Base-by-base conservation (phyloP, 2,888 invertebrate genomes). In the Dicyrtoma fusca region DNA sequence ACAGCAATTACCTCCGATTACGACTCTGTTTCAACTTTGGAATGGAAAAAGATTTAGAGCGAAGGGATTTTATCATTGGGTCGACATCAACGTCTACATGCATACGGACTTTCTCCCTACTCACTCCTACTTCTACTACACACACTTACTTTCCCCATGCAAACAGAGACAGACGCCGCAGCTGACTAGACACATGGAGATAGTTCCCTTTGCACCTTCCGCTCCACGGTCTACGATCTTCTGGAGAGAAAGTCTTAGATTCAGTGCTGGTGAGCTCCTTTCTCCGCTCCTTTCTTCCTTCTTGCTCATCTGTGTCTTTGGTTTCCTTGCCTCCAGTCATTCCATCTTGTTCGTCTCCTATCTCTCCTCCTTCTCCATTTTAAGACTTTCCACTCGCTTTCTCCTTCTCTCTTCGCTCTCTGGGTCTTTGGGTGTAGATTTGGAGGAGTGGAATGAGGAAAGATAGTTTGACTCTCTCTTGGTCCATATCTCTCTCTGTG, bases 1-100 rank as follows among this genome's bases (percentile, higher is more conserved):
- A 74, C 72, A 76, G 74, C 76, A 78, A 76, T 78, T 78, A 76
- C 78, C 78, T 78, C 75, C 72, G 74, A 76, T 76, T 76, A 74
- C 76, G 71, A 72, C 75, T 74, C 65, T 70, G 71, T 74, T 73
- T 69, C 75, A 77, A 75, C 75, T 74, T 74, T 66, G 42, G 26
- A 63, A 57, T 69, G 61, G 66, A 72, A 73, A 76, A 75, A 76
- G 76, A 76, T 76, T 76, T 76, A 74, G 72, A 73, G 73, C 69
- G 74, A 73, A 68, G 68, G 73, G 76, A 72, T 75, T 75, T 75
- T 74, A 70, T 74, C 76, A 71, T 72, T 64, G 63, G 70, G 75
- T 69, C 61, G 62, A 62, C 73, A 68, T 65, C 53, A 62, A 65
- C 34, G 19, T 23, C 26, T 68, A 34, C 34, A 34, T 34, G 8